Evolutionary conservation across 2,797 vertebrate species (phyloP).

Genomic region (Epinephelus awoara): DNA sequence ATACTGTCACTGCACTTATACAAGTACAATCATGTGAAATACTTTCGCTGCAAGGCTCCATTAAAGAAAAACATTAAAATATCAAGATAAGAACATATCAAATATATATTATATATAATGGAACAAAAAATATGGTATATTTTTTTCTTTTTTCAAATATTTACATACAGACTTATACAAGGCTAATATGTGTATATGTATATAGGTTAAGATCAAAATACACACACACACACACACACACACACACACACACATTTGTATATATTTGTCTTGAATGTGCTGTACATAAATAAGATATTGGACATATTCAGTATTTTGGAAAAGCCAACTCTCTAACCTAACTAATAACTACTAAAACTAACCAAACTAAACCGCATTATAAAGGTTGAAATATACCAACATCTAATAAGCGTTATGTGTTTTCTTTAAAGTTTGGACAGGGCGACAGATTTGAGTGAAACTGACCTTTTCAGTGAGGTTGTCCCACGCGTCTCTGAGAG

Average conservation of each 20-base stretch:
- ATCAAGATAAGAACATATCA: too few relatives aligned
- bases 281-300: too few relatives aligned
- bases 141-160: too few relatives aligned
- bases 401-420: too few relatives aligned
- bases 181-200: too few relatives aligned
- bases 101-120: too few relatives aligned
- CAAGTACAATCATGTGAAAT: not conserved
- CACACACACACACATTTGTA: too few relatives aligned
- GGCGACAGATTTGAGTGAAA: not conserved
- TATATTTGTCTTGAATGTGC: too few relatives aligned
- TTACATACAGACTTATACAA: too few relatives aligned
- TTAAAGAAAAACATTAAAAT: not conserved
- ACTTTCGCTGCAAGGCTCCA: not conserved
- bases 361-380: not conserved
- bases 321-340: not conserved
- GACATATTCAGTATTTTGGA: not conserved
- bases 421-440: not conserved
- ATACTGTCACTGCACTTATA: not conserved
- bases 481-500: conserved; percentile 87
- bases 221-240: too few relatives aligned
- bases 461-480: conserved; percentile 86
- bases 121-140: too few relatives aligned
- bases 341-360: not conserved
- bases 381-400: not conserved
- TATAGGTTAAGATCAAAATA: too few relatives aligned